These are phyloP conservation scores for Oreotragus oreotragus DNA, from an alignment of 2,113 vertebrate genomes.

Conservation along the genomic window DNA sequence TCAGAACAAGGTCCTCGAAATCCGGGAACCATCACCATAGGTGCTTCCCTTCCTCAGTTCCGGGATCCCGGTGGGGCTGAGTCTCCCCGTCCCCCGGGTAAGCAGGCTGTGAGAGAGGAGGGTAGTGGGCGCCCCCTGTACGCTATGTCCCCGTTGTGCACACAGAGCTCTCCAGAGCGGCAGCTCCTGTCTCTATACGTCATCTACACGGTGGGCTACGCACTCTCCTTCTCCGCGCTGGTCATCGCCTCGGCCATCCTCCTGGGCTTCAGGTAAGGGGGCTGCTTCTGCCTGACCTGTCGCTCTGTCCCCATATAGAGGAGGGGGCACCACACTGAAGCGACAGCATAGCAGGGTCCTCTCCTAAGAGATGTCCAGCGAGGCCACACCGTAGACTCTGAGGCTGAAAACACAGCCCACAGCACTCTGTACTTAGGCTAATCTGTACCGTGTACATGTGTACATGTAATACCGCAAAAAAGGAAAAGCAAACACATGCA, in stretches of 20 bases:
- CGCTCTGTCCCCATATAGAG: rapidly evolving
- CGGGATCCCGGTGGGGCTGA: neutral
- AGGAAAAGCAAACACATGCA: neutral
- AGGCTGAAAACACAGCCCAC: neutral
- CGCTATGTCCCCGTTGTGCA: neutral
- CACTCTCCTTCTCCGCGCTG: constrained; percentile 85
- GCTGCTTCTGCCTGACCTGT: neutral
- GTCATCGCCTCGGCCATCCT: constrained; percentile 84
- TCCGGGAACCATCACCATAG: neutral
- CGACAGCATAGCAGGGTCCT: rapidly evolving
- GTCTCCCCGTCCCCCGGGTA: neutral
- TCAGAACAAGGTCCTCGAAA: neutral
- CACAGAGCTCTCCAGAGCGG: constrained; percentile 78
- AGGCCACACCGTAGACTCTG: neutral
- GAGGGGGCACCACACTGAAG: neutral
- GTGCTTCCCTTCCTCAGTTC: neutral
- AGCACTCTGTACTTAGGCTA: neutral
- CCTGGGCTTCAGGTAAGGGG: constrained; percentile 85
- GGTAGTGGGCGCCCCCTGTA: neutral
- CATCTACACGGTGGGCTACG: constrained; percentile 86
- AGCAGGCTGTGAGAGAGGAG: neutral
- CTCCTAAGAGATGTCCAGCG: neutral
- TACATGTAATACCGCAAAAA: neutral
- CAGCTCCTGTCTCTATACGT: constrained; percentile 81
- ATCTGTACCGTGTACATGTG: neutral